Percentiles rank a stretch among this genome's conserved stretches.
phyloP scores from a whole-genome alignment of 2,888 invertebrate species.

The Mycalesis mineus region DNA sequence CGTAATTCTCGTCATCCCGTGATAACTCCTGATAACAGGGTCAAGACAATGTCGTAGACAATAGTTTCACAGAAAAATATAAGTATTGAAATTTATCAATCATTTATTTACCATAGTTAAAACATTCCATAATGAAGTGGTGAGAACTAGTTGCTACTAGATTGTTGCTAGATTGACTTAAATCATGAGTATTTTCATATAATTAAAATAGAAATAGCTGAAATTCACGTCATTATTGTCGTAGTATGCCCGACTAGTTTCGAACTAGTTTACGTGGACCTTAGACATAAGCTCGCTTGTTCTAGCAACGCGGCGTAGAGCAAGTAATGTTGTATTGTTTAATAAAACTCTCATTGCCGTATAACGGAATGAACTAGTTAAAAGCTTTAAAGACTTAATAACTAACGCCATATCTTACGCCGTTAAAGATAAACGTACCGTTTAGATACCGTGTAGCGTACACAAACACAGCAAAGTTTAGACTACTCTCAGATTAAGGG shows the following conservation, averaged over 20 bases:
- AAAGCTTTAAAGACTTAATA: background rate
- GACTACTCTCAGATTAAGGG: slow-evolving; percentile 32
- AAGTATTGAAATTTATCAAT: background rate
- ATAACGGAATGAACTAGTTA: background rate
- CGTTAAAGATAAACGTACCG: background rate
- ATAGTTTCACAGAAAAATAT: slow-evolving; percentile 9
- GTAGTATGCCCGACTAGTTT: too few relatives aligned
- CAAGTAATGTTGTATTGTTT: too few relatives aligned
- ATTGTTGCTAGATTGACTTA: too few relatives aligned
- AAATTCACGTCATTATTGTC: too few relatives aligned
- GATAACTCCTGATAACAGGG: slow-evolving; percentile 29
- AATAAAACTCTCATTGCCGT: too few relatives aligned
- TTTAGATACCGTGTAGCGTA: slow-evolving; percentile 12
- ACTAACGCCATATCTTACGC: background rate
- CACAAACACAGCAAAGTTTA: slow-evolving; percentile 21
- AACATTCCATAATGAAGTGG: slow-evolving; percentile 3
- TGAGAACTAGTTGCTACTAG: background rate
- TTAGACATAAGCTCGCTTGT: too few relatives aligned
- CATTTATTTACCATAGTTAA: background rate
- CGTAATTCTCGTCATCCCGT: slow-evolving; percentile 38
- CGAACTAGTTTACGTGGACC: too few relatives aligned
- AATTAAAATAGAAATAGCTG: too few relatives aligned
- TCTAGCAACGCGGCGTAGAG: too few relatives aligned
- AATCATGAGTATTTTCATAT: too few relatives aligned
- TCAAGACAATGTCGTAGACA: slow-evolving; percentile 23